Evolutionary conservation across 1,140 invertebrate species (phyloP).

Genomic region (Hyles euphorbiae): DNA sequence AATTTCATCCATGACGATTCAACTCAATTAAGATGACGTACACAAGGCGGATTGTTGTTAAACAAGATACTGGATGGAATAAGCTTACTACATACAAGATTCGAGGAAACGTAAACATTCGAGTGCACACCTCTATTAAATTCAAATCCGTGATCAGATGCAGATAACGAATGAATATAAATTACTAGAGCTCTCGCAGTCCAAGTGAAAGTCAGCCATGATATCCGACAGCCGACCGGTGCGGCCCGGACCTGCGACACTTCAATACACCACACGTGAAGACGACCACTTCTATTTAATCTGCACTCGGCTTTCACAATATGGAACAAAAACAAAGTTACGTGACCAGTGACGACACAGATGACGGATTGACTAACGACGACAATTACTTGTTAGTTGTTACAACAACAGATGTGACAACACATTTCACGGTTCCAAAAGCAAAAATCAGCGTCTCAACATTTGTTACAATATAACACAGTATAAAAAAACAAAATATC

Average conservation of each 20-base stretch:
- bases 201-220: conserved; percentile 57
- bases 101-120: conserved; percentile 13
- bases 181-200: conserved; percentile 44
- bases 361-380: too few species aligned
- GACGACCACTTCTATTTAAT: conserved; percentile 41
- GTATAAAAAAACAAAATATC: too few species aligned
- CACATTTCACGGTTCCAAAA: too few species aligned
- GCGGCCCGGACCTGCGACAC: conserved; percentile 34
- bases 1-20: too few species aligned
- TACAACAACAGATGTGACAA: too few species aligned
- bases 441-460: too few species aligned
- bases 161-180: conserved; percentile 60
- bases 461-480: too few species aligned
- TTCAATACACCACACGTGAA: conserved; percentile 29
- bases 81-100: neutral
- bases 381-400: too few species aligned
- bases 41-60: conserved; percentile 1
- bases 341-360: conserved; percentile 7
- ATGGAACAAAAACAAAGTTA: conserved; percentile 30
- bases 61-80: conserved; percentile 3
- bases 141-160: conserved; percentile 56
- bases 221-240: conserved; percentile 27
- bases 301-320: conserved; percentile 38
- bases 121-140: conserved; percentile 25
- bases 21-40: conserved; percentile 5